These are phyloP conservation scores for Telenomus remus DNA, from an alignment of 1,140 invertebrate species.

Conservation along the genomic window DNA sequence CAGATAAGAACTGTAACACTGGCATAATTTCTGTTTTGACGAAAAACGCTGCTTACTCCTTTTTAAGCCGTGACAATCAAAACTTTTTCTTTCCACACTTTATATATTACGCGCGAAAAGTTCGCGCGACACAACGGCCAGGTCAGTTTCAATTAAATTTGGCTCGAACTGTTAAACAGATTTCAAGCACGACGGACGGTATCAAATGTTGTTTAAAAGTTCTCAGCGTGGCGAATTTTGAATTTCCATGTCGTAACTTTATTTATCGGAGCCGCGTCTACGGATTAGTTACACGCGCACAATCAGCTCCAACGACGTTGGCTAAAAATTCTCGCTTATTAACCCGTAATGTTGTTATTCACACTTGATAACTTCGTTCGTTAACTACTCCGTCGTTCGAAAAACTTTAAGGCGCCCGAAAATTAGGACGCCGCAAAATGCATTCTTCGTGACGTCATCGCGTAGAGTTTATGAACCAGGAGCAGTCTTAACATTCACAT, in stretches of 20 bases:
- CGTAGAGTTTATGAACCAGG: not conserved
- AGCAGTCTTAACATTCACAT: too few relatives aligned
- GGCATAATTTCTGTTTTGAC: slow-evolving; percentile 36
- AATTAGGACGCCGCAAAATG: slow-evolving; percentile 22
- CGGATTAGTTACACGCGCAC: slow-evolving; percentile 39
- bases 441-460: slow-evolving; percentile 8
- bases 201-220: slow-evolving; percentile 47
- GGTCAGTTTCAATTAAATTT: slow-evolving; percentile 54
- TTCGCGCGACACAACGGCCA: slow-evolving; percentile 30
- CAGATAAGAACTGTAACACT: not conserved
- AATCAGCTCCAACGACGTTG: slow-evolving; percentile 27
- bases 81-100: slow-evolving; percentile 33
- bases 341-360: slow-evolving; percentile 24
- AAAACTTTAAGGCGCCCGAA: slow-evolving; percentile 22
- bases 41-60: slow-evolving; percentile 10
- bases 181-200: slow-evolving; percentile 27
- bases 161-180: slow-evolving; percentile 39
- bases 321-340: slow-evolving; percentile 31
- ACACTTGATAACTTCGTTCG: slow-evolving; percentile 31
- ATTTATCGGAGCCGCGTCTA: slow-evolving; percentile 24
- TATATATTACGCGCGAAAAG: slow-evolving; percentile 32
- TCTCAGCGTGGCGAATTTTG: slow-evolving; percentile 26
- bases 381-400: slow-evolving; percentile 15
- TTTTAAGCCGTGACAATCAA: slow-evolving; percentile 25
- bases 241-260: slow-evolving; percentile 38